Percentiles rank a stretch among this genome's conserved stretches.
Conservation (phyloP, 2,797 vertebrate species). For the Neostethus bicornis region DNA sequence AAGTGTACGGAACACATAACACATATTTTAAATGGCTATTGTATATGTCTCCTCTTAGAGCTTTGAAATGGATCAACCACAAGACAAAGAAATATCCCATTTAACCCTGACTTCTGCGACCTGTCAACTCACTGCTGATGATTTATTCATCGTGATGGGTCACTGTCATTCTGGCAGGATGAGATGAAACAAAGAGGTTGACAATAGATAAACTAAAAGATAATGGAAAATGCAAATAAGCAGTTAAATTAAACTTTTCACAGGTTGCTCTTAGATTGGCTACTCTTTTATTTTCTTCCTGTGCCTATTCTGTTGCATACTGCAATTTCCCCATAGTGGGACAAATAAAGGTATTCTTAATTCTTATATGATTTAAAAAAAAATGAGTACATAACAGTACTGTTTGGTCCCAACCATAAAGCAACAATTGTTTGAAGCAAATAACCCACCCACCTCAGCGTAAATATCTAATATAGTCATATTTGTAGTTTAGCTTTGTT, state of each 20-base stretch:
- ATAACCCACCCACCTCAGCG: no score
- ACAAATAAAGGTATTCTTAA: no score
- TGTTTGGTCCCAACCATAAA: no score
- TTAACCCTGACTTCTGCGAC: slow-evolving; percentile 55
- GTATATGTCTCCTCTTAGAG: slow-evolving; percentile 29
- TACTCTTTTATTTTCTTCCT: no score
- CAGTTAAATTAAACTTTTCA: neutral
- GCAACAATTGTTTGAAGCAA: no score
- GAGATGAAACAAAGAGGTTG: slow-evolving; percentile 9
- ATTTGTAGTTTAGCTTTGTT: no score
- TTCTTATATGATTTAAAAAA: no score
- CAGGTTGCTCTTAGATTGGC: no score
- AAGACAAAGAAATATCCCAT: slow-evolving; percentile 43
- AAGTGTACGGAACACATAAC: neutral
- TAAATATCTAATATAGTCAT: no score
- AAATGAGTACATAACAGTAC: no score
- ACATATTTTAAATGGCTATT: slow-evolving; percentile 48
- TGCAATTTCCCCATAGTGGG: no score
- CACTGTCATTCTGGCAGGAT: slow-evolving; percentile 11
- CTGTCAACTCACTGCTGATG: slow-evolving; percentile 33
- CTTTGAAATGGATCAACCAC: slow-evolving; percentile 34
- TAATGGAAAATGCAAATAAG: neutral
- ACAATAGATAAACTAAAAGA: neutral
- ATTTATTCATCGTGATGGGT: slow-evolving; percentile 51
- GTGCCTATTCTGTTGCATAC: no score